Conservation (phyloP, 2,888 invertebrate species). For the Nezara viridula region DNA sequence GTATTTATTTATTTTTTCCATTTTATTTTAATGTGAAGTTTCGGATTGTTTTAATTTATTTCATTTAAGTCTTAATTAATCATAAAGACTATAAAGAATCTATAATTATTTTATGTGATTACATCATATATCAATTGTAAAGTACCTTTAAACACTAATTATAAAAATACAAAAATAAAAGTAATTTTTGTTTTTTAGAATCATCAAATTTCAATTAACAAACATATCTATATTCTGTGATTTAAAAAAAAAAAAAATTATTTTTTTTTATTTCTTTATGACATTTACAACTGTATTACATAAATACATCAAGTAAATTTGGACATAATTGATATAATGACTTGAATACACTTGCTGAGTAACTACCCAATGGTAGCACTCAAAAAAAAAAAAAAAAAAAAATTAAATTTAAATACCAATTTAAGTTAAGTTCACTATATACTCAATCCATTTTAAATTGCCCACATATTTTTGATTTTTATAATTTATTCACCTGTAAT, state of each 20-base stretch:
- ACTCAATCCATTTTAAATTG: no score
- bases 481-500: no score
- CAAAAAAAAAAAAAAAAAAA: no score
- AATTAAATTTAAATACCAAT: neutral
- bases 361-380: no score
- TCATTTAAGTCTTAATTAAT: slow-evolving; percentile 28
- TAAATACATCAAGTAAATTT: no score
- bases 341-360: no score
- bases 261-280: neutral
- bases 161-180: slow-evolving; percentile 17
- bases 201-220: neutral
- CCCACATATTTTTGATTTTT: no score
- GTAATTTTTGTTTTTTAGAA: slow-evolving; percentile 40
- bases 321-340: no score
- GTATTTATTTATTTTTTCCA: slow-evolving; percentile 10
- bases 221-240: neutral
- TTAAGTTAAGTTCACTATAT: no score
- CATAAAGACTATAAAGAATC: slow-evolving; percentile 31
- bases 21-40: slow-evolving; percentile 25
- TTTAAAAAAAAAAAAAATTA: no score
- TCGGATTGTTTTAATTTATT: slow-evolving; percentile 45
- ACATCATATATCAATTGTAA: slow-evolving; percentile 31
- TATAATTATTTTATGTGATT: slow-evolving; percentile 33
- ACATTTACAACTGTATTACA: no score
- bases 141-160: slow-evolving; percentile 43